phyloP scores from a whole-genome alignment of 2,797 vertebrate species.

The Taenioides sp. region DNA sequence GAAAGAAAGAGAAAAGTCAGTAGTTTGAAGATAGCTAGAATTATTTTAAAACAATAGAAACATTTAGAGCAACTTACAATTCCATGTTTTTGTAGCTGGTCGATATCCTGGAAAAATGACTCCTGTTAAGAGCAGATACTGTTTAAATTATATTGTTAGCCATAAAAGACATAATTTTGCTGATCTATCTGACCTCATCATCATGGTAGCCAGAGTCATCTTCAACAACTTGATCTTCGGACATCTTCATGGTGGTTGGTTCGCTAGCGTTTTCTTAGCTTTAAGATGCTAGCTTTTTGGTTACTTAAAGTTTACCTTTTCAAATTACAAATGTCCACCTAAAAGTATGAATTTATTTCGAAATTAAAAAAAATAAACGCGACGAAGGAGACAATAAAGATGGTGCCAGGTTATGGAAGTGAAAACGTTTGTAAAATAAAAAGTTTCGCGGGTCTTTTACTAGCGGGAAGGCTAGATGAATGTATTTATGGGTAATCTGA shows the following conservation, averaged over 20 bases:
- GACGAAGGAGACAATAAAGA: neutral
- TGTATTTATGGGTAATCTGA: neutral
- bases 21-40: neutral
- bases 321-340: neutral
- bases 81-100: conserved; percentile 95
- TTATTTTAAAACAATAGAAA: neutral
- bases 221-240: conserved; percentile 89
- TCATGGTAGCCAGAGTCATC: conserved; percentile 85
- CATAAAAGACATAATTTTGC: neutral
- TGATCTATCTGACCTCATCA: conserved; percentile 82
- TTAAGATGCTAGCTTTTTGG: neutral
- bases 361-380: neutral
- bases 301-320: neutral
- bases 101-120: conserved; percentile 96
- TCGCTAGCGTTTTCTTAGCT: neutral
- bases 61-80: conserved; percentile 86
- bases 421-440: neutral
- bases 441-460: neutral
- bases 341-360: neutral
- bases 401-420: neutral
- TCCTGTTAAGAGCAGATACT: conserved; percentile 75
- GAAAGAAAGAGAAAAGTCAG: neutral
- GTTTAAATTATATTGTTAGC: neutral
- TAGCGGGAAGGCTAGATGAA: conserved; percentile 1
- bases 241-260: conserved; percentile 77